Conservation (phyloP, 2,888 invertebrate genomes). For the Rhimphoctona megacephalus region DNA sequence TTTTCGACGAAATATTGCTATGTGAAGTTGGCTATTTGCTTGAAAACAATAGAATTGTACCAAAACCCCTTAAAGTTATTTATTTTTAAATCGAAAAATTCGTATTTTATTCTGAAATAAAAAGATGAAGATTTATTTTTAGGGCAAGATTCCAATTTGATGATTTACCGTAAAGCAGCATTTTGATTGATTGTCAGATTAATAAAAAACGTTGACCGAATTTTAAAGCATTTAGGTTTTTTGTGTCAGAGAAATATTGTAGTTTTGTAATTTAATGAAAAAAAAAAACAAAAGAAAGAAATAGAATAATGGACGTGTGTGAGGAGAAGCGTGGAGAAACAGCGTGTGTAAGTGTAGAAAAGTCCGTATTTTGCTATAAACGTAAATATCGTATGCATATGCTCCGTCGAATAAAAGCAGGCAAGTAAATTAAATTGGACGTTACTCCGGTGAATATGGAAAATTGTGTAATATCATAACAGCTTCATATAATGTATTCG, state of each 20-base stretch:
- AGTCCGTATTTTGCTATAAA: constrained; percentile 1
- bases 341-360: neutral
- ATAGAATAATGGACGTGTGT: neutral
- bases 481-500: constrained; percentile 9
- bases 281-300: neutral
- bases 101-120: no score
- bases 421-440: constrained; percentile 38
- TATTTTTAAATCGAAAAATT: no score
- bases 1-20: no score
- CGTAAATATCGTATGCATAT: constrained; percentile 22
- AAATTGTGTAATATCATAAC: constrained; percentile 35
- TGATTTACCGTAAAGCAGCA: no score
- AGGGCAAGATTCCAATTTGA: no score
- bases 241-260: neutral
- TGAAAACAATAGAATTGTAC: no score
- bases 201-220: neutral
- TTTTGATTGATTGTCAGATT: neutral
- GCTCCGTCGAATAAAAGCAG: constrained; percentile 33
- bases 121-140: no score
- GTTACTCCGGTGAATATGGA: constrained; percentile 44
- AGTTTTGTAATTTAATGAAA: neutral
- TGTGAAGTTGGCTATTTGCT: no score
- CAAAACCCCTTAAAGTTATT: no score
- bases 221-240: neutral
- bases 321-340: neutral